phyloP scores from a whole-genome alignment of 2,888 invertebrate genomes.

The Aleiodes leptofemur region DNA sequence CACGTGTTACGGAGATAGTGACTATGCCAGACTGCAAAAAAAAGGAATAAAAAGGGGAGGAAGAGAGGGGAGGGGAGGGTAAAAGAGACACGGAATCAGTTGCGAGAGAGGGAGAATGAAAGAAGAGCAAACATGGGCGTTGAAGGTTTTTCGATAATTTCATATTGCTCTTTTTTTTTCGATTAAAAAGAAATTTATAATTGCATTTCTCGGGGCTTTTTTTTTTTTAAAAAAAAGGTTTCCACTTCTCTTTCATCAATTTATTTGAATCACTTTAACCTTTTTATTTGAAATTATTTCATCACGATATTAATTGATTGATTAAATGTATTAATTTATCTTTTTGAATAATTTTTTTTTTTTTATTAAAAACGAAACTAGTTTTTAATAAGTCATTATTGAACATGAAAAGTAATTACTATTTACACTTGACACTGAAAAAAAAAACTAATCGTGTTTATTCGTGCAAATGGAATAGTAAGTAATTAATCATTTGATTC shows the following conservation, averaged over 20 bases:
- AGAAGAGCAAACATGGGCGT: conserved; percentile 40
- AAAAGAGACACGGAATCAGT: conserved; percentile 12
- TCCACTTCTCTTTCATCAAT: neutral
- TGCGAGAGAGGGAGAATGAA: conserved; percentile 46
- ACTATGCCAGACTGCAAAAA: conserved; percentile 43
- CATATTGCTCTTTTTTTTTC: conserved; percentile 43
- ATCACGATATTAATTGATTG: conserved; percentile 9
- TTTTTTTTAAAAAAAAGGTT: neutral
- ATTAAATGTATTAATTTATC: neutral
- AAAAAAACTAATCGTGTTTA: conserved; percentile 11
- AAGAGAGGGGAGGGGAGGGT: conserved; percentile 51
- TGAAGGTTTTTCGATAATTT: conserved; percentile 54
- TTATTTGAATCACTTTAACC: neutral
- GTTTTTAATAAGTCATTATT: conserved; percentile 10
- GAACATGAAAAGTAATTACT: neutral
- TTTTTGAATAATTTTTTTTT: neutral
- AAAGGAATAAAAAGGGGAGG: conserved; percentile 43
- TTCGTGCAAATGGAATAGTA: neutral
- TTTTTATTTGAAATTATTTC: neutral
- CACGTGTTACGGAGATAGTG: conserved; percentile 42
- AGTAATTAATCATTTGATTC: conserved; percentile 22
- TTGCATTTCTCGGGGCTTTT: neutral
- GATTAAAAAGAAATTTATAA: conserved; percentile 5
- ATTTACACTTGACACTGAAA: conserved; percentile 20
- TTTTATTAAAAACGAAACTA: neutral